Evolutionary conservation across 2,113 vertebrate species (phyloP), one percentile per base, ranked within the genome.

Genomic region (Parus major): DNA sequence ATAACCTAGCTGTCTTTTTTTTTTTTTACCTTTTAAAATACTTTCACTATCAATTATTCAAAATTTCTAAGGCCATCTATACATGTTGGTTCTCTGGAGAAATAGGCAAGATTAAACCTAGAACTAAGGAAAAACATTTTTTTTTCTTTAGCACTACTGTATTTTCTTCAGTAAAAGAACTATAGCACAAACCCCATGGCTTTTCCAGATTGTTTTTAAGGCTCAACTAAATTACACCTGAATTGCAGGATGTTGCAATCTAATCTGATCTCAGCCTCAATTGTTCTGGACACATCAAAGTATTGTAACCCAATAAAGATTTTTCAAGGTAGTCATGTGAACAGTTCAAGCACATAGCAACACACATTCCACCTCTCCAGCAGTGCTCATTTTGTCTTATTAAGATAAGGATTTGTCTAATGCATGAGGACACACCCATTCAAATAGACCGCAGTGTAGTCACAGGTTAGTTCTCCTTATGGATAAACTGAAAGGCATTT

Each of bases 181-280:
- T 36, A 28, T 0, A 47, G 36, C 31, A 86, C 35, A 84, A 78
- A 78, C 1, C 3, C 24, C 31, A 87, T 61, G 46, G 56, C 52
- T 89, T 24, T 86, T 84, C 53, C 73, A 84, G 57, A 60, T 41
- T 78, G 60, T 75, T 80, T 71, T 57, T 59, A 93, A 78, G 31
- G 25, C 36, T 79, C 81, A 78, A 36, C 88, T 86, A 73, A 86
- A 88, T 80, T 81, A 84, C 55, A 94, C 56, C 75, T 78, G 46
- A 87, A 94, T 55, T 92, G 56, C 76, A 95, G 82, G 88, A 95
- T 88, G 88, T 59, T 90, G 88, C 80, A 81, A 78, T 81, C 76
- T 94, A 94, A 94, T 90, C 91, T 92, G 76, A 95, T 84, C 29
- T 88, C 75, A 17, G 47, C 52, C 55, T 85, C 92, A 83, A 63